Evolutionary conservation across 2,113 vertebrate genomes (phyloP), one percentile per base, ranked within the genome.

Genomic region (Gorilla gorilla): DNA sequence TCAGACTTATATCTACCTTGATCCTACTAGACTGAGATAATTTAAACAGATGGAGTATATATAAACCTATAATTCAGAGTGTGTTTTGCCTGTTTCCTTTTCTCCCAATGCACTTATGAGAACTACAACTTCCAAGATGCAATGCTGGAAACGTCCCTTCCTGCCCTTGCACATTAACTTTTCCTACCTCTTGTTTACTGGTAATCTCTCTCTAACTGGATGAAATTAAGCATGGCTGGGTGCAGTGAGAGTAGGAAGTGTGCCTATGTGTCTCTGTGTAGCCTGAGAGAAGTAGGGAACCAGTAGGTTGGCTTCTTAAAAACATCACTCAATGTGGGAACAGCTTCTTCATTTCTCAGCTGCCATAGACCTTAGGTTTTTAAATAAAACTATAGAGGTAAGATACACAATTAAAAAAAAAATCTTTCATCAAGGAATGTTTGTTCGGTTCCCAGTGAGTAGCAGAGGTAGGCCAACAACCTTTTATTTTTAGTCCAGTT

Each of bases 401-500:
- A 27, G 23, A 73, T 3, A 66, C 0, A 61, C 3, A 17, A 32
- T 59, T 32, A 76, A 72, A 1, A 17, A 78, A 82, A 79, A 82
- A 85, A 59, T 76, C 7, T 88, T 52, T 35, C 13, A 64, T 8
- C n/a, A 40, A 72, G 64, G 40, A 38, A 55, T 35, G 64, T 10
- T 96, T 85, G 2, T 50, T 92, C 7, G 78, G 50, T 85, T 78
- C 12, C 43, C 57, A 85, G 13, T 43, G 72, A 61, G 4, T 8
- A 40, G 27, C 4, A 96, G 43, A 59, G 8, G 22, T 4, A 78
- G 38, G 17, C 35, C 64, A 64, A 50, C 3, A 59, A 85, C 13
- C 6, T 61, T 92, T 92, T 96, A 8, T 61, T 92, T 92, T 96
- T 68, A 89, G 83, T n/a, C 1, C 52, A 75, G 25, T 70, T 73